Evolutionary conservation across 1,140 invertebrate species (phyloP).

Genomic region (Drosophila littoralis): DNA sequence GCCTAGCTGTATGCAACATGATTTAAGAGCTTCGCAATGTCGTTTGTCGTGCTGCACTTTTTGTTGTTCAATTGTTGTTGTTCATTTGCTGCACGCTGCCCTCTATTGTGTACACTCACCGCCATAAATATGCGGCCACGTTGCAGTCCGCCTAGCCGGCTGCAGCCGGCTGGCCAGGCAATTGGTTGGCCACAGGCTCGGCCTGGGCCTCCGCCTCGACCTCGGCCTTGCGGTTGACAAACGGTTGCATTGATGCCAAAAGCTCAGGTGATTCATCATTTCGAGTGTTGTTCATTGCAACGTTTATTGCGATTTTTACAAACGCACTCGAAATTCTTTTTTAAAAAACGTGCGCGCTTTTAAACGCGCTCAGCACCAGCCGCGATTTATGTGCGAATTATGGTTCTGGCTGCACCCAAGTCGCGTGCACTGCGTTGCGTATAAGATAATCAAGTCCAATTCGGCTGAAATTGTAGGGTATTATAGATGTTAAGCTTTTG

Average conservation of each 20-base stretch:
- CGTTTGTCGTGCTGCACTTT: constrained; percentile 65
- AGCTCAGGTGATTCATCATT: constrained; percentile 83
- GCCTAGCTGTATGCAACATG: constrained; percentile 77
- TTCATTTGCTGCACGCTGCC: constrained; percentile 63
- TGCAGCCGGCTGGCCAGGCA: neutral
- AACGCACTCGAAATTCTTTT: constrained; percentile 71
- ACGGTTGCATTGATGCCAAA: constrained; percentile 78
- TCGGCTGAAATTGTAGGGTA: neutral
- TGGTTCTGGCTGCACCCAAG: constrained; percentile 1
- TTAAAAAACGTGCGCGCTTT: constrained; percentile 10
- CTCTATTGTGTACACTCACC: constrained; percentile 1
- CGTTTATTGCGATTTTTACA: constrained; percentile 83
- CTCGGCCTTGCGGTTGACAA: constrained; percentile 67
- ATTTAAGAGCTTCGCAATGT: constrained; percentile 68
- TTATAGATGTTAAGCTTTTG: neutral
- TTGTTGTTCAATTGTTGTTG: constrained; percentile 71
- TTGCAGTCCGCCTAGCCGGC: constrained; percentile 46
- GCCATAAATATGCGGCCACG: constrained; percentile 61
- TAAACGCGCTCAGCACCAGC: neutral
- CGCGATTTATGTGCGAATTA: constrained; percentile 15
- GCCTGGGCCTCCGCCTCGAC: neutral
- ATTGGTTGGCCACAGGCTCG: neutral
- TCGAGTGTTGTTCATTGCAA: constrained; percentile 83
- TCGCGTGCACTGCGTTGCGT: constrained; percentile 2
- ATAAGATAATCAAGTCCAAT: neutral